These are phyloP conservation scores for Pecten maximus DNA, from an alignment of 2,888 invertebrate genomes.

Conservation along the genomic window DNA sequence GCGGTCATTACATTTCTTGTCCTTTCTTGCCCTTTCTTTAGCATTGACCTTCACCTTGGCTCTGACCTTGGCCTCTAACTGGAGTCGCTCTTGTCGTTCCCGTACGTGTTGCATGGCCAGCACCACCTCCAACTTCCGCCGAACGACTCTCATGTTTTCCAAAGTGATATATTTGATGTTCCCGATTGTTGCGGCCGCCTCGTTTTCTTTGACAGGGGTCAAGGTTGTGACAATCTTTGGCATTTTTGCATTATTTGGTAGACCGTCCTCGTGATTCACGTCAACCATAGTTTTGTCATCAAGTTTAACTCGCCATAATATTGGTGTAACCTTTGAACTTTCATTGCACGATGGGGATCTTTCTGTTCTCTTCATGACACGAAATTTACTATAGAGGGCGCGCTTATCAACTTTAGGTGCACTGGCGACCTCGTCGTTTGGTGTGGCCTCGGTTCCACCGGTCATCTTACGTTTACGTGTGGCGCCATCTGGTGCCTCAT, in stretches of 20 bases:
- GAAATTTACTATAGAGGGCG: slow-evolving; percentile 6
- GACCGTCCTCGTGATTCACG: neutral
- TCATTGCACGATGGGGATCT: neutral
- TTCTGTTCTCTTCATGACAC: neutral
- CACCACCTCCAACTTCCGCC: neutral
- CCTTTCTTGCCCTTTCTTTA: neutral
- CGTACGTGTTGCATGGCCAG: neutral
- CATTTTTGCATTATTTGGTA: neutral
- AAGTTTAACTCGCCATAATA: neutral
- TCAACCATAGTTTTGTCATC: neutral
- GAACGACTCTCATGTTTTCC: neutral
- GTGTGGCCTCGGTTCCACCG: neutral
- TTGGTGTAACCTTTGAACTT: neutral
- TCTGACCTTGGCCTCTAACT: neutral
- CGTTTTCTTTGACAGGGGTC: neutral
- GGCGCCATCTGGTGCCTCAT: neutral
- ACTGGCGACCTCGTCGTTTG: neutral
- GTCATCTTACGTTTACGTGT: neutral
- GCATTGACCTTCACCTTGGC: slow-evolving; percentile 5
- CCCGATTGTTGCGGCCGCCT: neutral
- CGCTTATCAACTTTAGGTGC: neutral
- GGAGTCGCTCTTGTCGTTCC: neutral
- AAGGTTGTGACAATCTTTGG: neutral
- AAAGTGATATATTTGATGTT: neutral
- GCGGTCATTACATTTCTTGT: neutral